Base-by-base conservation (phyloP, 1,140 invertebrate species). In the Drosophila mayri region DNA sequence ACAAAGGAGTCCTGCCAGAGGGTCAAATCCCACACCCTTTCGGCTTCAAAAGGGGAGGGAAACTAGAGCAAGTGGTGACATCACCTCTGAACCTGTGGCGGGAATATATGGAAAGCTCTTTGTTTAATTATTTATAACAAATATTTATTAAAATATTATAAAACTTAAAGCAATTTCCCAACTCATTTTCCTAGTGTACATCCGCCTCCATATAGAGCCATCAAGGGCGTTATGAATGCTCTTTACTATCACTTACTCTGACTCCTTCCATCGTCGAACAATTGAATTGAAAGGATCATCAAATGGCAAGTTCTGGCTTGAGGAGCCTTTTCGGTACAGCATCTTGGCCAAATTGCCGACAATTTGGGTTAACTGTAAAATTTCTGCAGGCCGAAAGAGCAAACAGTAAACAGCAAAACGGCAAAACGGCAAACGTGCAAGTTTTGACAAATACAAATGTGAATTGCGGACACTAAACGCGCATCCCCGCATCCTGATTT, bases 351-450 rank as follows among this genome's bases (percentile, higher is more conserved):
- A 85, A 90, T 85, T 72, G 85, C 81, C 85, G 85, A 90, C 85
- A 81, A 90, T 90, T 90, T 90, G 81, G 85, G 85, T 90, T 90
- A 85, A 86, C 81, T 90, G 80, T 84, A 87, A 87, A 87, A 71
- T 90, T 87, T 66, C 52, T 72, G 68, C 68, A 72, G 52, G 68
- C 70, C 67, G 37, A 32, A 22, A 60, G 52, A 72, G 54, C 54
- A 37, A 77, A 49, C 57, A 73, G 65, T 59, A 81, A 81, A 80
- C 64, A 79, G 66, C 63, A 50, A 77, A 81, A 67, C 47, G 35
- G 73, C 59, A 55, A 79, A 79, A 80, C 41, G 55, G 77, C 66
- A 87, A 85, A 90, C 85, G 85, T 90, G 85, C 81, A 90, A 90
- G 85, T 90, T 90, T 90, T 90, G 77, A 85, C 85, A 90, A 79